Base-by-base conservation (phyloP, 2,888 invertebrate species). In the Prenolepis imparis region DNA sequence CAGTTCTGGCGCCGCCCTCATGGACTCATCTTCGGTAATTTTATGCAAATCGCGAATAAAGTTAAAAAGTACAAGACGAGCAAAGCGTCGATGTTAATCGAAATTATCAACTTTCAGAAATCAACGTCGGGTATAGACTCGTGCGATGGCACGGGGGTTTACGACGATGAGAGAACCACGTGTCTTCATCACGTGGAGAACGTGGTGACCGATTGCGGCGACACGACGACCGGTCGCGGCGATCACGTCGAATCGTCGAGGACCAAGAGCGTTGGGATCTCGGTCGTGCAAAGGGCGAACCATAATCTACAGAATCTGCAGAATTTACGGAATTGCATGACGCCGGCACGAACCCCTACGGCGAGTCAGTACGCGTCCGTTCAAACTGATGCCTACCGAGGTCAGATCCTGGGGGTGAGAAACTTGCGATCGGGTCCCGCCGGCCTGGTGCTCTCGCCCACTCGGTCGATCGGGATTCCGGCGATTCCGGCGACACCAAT, bases 1-100 rank as follows among this genome's bases (percentile, higher is more conserved):
- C 82, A 94, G 91, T 83, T 94, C 94, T 3, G 94, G 94, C 0
- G 94, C 94, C 39, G 94, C 94, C 41, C 86, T 94, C 55, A 93
- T 94, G 87, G 94, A 95, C 86, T 92, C 90, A 1, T 91, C 93
- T 9, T 92, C 93, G n/a, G 91, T 94, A 44, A 93, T 92, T 57
- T 48, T 48, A 48, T 15, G 5, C 48, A 0, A 52, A 55, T 55
- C 1, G 28, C n/a, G n/a, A n/a, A n/a, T n/a, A 28, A 28, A 28
- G 3, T 2, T 36, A 36, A 36, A 5, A 36, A 6, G 6, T 2
- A 36, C 5, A 36, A 36, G 5, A 5, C 5, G 36, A 36, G 5
- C 28, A 36, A 52, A 6, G 1, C 4, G 0, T 52, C 12, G 24
- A 52, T 55, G 39, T 39, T 70, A 12, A 70, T 15, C 41, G 18